These are phyloP conservation scores for Epinotia ramella DNA, from an alignment of 2,888 invertebrate species.

Conservation along the genomic window DNA sequence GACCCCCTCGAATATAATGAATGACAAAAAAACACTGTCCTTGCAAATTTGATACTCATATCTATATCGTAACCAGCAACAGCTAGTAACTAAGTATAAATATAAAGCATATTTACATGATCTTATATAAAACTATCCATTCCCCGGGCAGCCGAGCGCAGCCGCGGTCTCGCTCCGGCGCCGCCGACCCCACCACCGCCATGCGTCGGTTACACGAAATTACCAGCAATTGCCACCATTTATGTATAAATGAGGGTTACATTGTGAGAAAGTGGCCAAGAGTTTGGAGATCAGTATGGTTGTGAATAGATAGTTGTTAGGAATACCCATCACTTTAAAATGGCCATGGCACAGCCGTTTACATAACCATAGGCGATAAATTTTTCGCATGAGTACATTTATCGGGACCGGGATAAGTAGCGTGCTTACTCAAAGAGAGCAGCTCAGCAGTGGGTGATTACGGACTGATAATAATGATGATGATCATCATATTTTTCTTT, in stretches of 20 bases:
- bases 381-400: no score
- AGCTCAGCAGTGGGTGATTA: no score
- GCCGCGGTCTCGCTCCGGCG: slow-evolving; percentile 70
- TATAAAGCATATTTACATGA: not conserved
- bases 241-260: not conserved
- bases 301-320: not conserved
- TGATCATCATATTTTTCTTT: no score
- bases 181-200: slow-evolving; percentile 63
- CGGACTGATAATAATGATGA: no score
- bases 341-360: no score
- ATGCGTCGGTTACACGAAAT: slow-evolving; percentile 69
- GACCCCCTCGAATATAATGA: no score
- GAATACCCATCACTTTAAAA: no score
- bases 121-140: slow-evolving; percentile 20
- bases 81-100: not conserved
- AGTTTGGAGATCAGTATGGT: not conserved
- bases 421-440: no score
- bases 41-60: not conserved
- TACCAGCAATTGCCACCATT: slow-evolving; percentile 50
- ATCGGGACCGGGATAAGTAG: no score
- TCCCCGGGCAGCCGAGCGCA: slow-evolving; percentile 26
- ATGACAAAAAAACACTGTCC: not conserved
- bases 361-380: no score
- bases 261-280: slow-evolving; percentile 8
- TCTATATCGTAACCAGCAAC: not conserved